phyloP scores from a whole-genome alignment of 37 sponge, comb jelly and placozoan species.

The Crambe crambe region DNA sequence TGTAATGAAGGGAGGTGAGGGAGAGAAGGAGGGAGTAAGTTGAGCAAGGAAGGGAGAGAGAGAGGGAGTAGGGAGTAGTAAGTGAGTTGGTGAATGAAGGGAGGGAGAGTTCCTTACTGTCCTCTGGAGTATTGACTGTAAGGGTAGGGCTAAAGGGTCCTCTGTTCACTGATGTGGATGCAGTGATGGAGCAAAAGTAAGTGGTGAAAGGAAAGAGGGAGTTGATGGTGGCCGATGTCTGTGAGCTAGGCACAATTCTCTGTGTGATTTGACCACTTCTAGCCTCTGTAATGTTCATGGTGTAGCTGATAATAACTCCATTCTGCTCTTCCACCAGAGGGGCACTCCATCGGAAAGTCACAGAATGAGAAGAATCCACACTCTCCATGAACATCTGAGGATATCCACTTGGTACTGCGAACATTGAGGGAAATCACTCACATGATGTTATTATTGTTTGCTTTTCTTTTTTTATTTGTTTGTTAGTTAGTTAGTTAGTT shows the following conservation, averaged over 20 bases:
- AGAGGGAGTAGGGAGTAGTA: too few species aligned
- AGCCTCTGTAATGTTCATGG: slow-evolving; percentile 12
- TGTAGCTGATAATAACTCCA: slow-evolving; percentile 27
- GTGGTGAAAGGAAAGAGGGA: slow-evolving; percentile 29
- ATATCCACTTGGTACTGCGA: slow-evolving; percentile 17
- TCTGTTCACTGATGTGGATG: slow-evolving; percentile 11
- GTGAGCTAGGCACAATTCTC: background rate
- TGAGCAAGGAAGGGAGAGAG: background rate
- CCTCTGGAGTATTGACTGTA: slow-evolving; percentile 17
- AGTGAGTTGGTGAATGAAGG: too few species aligned
- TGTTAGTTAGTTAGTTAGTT: too few species aligned
- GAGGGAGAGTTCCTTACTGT: too few species aligned
- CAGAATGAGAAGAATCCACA: background rate
- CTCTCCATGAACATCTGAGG: background rate
- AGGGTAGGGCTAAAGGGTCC: slow-evolving; percentile 20
- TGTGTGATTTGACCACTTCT: background rate
- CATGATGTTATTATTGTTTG: too few species aligned
- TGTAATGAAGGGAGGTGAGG: too few species aligned
- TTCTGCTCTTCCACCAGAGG: slow-evolving; percentile 14
- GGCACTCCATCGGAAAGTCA: slow-evolving; percentile 24
- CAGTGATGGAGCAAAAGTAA: slow-evolving; percentile 22
- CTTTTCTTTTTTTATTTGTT: too few species aligned
- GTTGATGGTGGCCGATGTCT: background rate
- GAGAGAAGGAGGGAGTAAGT: background rate
- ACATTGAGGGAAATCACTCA: background rate